Evolutionary conservation across 2,797 vertebrate genomes (phyloP), one percentile per base, ranked within the genome.

Genomic region (Enteromius fasciolatus): DNA sequence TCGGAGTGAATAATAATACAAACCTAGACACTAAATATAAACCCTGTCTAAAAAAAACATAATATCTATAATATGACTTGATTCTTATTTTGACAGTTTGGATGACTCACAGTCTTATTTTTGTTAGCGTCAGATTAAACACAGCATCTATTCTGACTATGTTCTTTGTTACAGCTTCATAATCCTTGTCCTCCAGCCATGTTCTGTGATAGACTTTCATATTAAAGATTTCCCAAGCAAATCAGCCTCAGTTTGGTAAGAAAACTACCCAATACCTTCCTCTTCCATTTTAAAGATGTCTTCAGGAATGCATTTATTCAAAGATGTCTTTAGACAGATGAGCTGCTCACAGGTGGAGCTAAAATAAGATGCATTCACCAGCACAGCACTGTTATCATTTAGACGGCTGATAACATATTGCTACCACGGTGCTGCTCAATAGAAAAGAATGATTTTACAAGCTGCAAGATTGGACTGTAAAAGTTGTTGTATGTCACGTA

Each of bases 401-500:
- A 50, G 20, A 64, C 0, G 46, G 12, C 72, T 74, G 59, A 23
- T 41, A 82, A 82, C 57, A 75, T 52, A 75, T 52, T 10, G 2
- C 44, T 3, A 67, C 11, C 2, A 78, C 7, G 9, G 44, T 15
- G 15, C 57, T 63, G 23, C 36, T 63, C 36, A 78, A 83, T 80
- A 25, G 36, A 7, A 67, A 73, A 64, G 64, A 28, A 74, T 59
- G 3, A 50, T 70, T 82, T 68, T 28, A 69, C 33, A 33, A 76
- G 41, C 78, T 80, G n/a, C 20, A 61, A 78, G 75, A 74, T 15
- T 46, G 72, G 70, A 28, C 70, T 70, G 41, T 54, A 83, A 78
- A 82, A 74, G 31, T 28, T 59, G 20, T 46, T 54, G 67, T n/a
- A 73, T 77, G 61, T 74, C 66, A 70, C 59, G 54, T 81, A 85